phyloP scores from a whole-genome alignment of 2,888 invertebrate species.

The Lepidocyrtinus sp. region DNA sequence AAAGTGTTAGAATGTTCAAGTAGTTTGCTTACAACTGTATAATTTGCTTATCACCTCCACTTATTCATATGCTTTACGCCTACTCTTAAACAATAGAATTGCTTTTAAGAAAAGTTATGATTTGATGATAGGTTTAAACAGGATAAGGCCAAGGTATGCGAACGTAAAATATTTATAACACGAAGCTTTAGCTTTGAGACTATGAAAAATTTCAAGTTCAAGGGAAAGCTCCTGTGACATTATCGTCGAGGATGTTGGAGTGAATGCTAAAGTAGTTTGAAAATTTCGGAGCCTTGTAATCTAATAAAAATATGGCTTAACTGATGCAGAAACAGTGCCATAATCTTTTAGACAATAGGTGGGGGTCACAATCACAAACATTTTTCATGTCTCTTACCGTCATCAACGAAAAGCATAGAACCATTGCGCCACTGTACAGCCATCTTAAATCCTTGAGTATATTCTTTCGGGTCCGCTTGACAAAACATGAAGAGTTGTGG shows the following conservation, averaged over 20 bases:
- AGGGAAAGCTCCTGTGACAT: constrained; percentile 17
- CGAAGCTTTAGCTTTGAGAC: not conserved
- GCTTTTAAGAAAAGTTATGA: constrained; percentile 17
- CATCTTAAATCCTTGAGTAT: constrained; percentile 65
- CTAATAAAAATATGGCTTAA: too few species aligned
- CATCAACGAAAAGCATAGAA: constrained; percentile 64
- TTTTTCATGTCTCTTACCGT: constrained; percentile 63
- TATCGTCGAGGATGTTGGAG: not conserved
- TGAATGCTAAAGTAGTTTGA: too few species aligned
- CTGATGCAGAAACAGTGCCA: too few species aligned
- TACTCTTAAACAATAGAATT: constrained; percentile 14
- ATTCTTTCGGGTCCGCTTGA: constrained; percentile 64
- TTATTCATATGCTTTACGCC: too few species aligned
- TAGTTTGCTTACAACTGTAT: constrained; percentile 1
- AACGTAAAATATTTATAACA: not conserved
- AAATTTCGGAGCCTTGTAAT: too few species aligned
- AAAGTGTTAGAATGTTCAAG: constrained; percentile 15
- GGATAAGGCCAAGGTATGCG: not conserved
- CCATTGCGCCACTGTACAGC: constrained; percentile 64
- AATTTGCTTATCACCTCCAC: constrained; percentile 5
- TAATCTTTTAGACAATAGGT: too few species aligned
- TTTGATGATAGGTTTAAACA: not conserved
- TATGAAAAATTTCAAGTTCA: constrained; percentile 23
- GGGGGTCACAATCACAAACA: too few species aligned
- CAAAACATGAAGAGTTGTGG: constrained; percentile 64